Evolutionary conservation across 2,888 invertebrate genomes (phyloP), one percentile per base, ranked within the genome.

Genomic region (Meiosimyza decipiens): DNA sequence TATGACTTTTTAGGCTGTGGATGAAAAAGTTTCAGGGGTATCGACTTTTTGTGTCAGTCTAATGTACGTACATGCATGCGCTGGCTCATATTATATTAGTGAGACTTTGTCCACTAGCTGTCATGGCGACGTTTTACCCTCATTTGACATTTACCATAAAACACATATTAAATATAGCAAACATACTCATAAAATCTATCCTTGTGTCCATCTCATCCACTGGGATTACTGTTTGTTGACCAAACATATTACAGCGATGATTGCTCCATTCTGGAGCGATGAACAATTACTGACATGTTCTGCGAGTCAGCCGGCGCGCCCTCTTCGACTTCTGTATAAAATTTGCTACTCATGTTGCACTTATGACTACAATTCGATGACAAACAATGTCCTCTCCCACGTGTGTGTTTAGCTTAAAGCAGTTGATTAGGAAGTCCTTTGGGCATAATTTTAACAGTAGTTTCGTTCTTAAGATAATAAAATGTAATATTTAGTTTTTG

Each of bases 251-350:
- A 64, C 64, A 64, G 51, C 55, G 49, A 67, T 54, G 54, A 67
- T 67, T 67, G 67, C 67, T 67, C 12, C 67, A 67, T 67, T 67
- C 67, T 47, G 12, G 12, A 57, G 55, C 57, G 49, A 67, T 55
- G 55, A 16, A 55, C 67, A 66, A 66, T 66, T 52, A 66, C 16
- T 40, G 40, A 40, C 40, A 40, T 40, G 40, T 40, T 40, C 40
- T 28, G 28, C 28, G 28, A 28, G 28, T 28, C 40, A 40, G 40
- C 6, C 40, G 9, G 40, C 28, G 40, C 18, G 55, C 55, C 40
- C 55, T 28, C 52, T 54, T 47, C 18, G 15, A 57, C 64, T n/a
- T 18, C 11, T 16, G 49, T 4, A 47, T 6, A 49, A 50, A 55
- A 66, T 66, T 66, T 40, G 66, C 40, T 55, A 11, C 13, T 55